A percentile compares a stretch with the other conserved stretches of the same genome.
Evolutionary conservation across 2,113 vertebrate species (phyloP).

Genomic region (Neopipo cinnamomea): DNA sequence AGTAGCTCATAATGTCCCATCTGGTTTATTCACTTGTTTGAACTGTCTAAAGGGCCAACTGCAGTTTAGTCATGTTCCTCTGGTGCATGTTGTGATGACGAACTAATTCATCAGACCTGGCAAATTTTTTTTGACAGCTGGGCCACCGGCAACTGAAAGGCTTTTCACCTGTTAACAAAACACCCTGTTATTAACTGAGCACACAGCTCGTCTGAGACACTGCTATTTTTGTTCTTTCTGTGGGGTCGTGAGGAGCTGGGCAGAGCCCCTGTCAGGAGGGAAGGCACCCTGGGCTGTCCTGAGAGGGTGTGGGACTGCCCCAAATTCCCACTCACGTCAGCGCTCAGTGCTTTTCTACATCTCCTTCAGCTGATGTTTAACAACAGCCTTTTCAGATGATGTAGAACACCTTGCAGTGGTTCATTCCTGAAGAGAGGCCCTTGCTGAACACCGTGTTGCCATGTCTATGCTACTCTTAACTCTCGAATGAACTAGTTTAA

Average conservation of each 20-base stretch:
- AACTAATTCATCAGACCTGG: slow-evolving; percentile 96
- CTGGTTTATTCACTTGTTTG: slow-evolving; percentile 39
- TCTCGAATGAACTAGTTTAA: neutral
- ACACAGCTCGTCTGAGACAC: neutral
- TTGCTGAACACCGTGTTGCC: neutral
- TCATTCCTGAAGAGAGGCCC: neutral
- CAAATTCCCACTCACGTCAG: neutral
- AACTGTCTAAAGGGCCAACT: slow-evolving; percentile 85
- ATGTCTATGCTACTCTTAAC: neutral
- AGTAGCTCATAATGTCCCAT: slow-evolving; percentile 58
- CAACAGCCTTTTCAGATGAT: neutral
- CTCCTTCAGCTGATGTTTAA: neutral
- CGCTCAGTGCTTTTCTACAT: neutral
- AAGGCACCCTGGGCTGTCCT: neutral
- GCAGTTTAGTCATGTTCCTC: slow-evolving; percentile 96
- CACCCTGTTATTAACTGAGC: slow-evolving; percentile 59
- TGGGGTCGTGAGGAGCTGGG: neutral
- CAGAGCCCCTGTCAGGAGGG: neutral
- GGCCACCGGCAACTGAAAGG: slow-evolving; percentile 98
- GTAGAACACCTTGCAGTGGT: neutral
- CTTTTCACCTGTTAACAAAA: slow-evolving; percentile 92
- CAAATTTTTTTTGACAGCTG: slow-evolving; percentile 99
- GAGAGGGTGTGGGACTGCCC: neutral
- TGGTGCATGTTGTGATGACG: slow-evolving; percentile 99
- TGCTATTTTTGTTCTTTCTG: neutral